Evolutionary conservation across 2,113 vertebrate genomes (phyloP), one percentile per base, ranked within the genome.

Genomic region (Regulus satrapa): DNA sequence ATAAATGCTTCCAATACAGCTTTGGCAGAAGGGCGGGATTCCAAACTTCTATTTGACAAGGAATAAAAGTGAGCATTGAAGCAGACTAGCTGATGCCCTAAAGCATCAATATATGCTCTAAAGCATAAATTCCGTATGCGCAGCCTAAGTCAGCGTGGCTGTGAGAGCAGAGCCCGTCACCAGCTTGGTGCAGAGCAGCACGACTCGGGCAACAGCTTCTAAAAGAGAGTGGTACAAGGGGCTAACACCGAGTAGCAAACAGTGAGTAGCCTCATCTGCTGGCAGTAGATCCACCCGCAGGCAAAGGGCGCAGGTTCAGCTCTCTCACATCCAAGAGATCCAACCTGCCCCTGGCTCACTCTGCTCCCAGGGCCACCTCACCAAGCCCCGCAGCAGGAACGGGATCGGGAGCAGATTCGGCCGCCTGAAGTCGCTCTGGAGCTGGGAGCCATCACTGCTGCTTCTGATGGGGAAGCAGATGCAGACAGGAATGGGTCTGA

Each of bases 21-120:
- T 83, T 77, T 89, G 82, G 69, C 92, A 94, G 89, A 85, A 94
- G 86, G 92, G 89, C 5, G 5, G 72, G 62, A 78, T 73, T 77
- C 64, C 45, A 59, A 88, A 76, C 67, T 18, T 73, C 0, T 45
- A 41, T 41, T 56, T 84, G 89, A 79, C 80, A 85, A 74, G 90
- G 92, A 87, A 71, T 51, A 88, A 95, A 91, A 75, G 23, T 52
- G 94, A 94, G 80, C 67, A 49, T 31, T 77, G 73, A 92, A 94
- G 89, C 46, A 84, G 93, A 75, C 4, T 97, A 94, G 96, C 82
- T 91, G 96, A 92, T 66, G 78, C 87, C 83, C 72, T 94, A 80
- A 88, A 95, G 95, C 92, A n/a, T n/a, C n/a, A n/a, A n/a, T n/a
- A n/a, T n/a, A n/a, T n/a, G n/a, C 91, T 89, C 69, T 26, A 18